phyloP scores from a whole-genome alignment of 2,797 vertebrate species.

The Antennarius maculatus region DNA sequence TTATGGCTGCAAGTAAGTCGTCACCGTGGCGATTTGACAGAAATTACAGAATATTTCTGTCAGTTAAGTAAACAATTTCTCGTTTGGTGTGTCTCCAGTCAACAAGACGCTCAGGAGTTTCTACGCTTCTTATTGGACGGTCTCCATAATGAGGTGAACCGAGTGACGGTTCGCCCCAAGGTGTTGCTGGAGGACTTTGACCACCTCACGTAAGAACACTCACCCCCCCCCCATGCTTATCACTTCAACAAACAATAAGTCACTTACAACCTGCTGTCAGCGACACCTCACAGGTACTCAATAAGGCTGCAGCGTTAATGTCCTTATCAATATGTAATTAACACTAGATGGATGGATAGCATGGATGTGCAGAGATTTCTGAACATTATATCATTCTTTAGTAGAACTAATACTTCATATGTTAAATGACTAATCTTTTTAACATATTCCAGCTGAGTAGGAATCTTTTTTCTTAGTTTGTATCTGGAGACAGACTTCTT shows the following conservation, averaged over 20 bases:
- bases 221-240: background rate
- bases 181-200: slow-evolving; percentile 84
- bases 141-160: slow-evolving; percentile 94
- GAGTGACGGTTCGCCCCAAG: slow-evolving; percentile 82
- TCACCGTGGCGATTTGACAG: too few relatives aligned
- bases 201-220: slow-evolving; percentile 88
- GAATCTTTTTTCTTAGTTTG: too few relatives aligned
- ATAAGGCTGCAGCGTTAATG: background rate
- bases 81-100: slow-evolving; percentile 74
- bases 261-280: slow-evolving; percentile 19
- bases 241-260: slow-evolving; percentile 17
- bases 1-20: slow-evolving; percentile 93
- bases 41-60: background rate
- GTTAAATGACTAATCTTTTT: too few relatives aligned
- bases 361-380: background rate
- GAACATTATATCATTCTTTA: background rate
- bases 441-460: too few relatives aligned
- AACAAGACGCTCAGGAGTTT: slow-evolving; percentile 98
- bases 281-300: background rate
- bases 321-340: background rate
- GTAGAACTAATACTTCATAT: background rate
- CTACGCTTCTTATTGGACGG: slow-evolving; percentile 93
- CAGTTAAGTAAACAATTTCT: background rate
- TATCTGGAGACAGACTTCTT: too few relatives aligned
- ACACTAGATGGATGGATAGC: background rate